Evolutionary conservation across 1,140 invertebrate species (phyloP).

Genomic region (Penaeus japonicus): DNA sequence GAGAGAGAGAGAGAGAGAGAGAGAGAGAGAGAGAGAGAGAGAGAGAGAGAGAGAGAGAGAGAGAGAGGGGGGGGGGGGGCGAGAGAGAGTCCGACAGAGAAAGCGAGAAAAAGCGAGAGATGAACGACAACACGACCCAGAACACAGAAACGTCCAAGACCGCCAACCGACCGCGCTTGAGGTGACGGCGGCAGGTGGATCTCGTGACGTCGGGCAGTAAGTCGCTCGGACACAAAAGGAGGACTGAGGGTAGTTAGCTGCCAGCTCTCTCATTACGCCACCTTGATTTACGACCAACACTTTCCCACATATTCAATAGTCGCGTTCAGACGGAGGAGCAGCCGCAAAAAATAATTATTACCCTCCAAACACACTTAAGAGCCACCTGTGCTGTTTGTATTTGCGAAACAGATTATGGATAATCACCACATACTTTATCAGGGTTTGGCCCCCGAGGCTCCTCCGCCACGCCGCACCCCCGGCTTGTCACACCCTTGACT

Average conservation of each 20-base stretch:
- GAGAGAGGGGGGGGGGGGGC: background rate
- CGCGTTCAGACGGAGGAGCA: background rate
- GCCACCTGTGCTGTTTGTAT: constrained; percentile 38
- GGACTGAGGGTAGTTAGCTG: background rate
- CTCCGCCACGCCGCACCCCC: background rate
- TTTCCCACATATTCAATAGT: constrained; percentile 39
- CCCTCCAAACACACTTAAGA: background rate
- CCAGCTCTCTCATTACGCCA: background rate
- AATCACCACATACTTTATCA: constrained; percentile 30
- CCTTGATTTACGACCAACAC: constrained; percentile 2
- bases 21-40: background rate
- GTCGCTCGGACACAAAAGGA: constrained; percentile 20
- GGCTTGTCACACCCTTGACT: background rate
- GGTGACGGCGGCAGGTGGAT: background rate
- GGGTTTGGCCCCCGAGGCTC: background rate
- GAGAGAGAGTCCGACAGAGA: too few relatives aligned
- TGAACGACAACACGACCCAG: too few relatives aligned
- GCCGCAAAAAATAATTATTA: background rate
- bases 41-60: background rate
- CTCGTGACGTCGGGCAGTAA: constrained; percentile 9
- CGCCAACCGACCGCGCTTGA: too few relatives aligned
- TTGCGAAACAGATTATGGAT: constrained; percentile 13
- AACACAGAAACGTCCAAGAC: too few relatives aligned
- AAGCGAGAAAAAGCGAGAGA: background rate
- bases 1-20: background rate